phyloP scores from a whole-genome alignment of 2,888 invertebrate genomes.

The Dynastes maya region DNA sequence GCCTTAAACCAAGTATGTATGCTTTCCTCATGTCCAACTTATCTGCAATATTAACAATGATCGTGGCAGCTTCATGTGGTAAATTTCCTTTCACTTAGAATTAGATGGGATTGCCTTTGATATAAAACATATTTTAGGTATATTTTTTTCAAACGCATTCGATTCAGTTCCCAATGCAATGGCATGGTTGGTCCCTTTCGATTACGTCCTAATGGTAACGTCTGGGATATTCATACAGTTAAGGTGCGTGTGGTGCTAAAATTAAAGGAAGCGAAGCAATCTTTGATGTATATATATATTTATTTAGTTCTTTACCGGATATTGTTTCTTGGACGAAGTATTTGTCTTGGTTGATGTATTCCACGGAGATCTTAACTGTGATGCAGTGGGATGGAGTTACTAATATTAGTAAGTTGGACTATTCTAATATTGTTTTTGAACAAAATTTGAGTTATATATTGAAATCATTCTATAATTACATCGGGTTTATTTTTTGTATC shows the following conservation, averaged over 20 bases:
- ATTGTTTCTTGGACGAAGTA: constrained; percentile 85
- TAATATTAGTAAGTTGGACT: constrained; percentile 77
- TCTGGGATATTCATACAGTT: constrained; percentile 89
- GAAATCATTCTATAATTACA: too few relatives aligned
- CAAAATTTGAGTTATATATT: too few relatives aligned
- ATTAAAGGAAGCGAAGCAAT: too few relatives aligned
- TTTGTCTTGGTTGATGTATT: constrained; percentile 90
- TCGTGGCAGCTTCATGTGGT: constrained; percentile 92
- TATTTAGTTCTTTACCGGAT: constrained; percentile 78
- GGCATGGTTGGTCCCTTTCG: constrained; percentile 89
- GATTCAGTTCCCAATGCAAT: constrained; percentile 86
- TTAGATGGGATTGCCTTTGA: too few relatives aligned
- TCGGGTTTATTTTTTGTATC: too few relatives aligned
- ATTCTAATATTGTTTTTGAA: too few relatives aligned
- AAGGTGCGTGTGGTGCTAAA: constrained; percentile 72
- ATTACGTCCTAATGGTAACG: constrained; percentile 89
- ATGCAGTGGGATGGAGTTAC: constrained; percentile 85
- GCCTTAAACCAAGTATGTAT: constrained; percentile 79
- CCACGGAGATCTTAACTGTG: constrained; percentile 87
- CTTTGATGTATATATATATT: too few relatives aligned
- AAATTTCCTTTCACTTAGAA: neutral
- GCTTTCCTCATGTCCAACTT: constrained; percentile 82
- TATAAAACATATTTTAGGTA: constrained; percentile 72
- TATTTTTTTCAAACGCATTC: constrained; percentile 89
- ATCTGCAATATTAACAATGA: constrained; percentile 84